phyloP scores from a whole-genome alignment of 2,797 vertebrate genomes.

The Staurois parvus region DNA sequence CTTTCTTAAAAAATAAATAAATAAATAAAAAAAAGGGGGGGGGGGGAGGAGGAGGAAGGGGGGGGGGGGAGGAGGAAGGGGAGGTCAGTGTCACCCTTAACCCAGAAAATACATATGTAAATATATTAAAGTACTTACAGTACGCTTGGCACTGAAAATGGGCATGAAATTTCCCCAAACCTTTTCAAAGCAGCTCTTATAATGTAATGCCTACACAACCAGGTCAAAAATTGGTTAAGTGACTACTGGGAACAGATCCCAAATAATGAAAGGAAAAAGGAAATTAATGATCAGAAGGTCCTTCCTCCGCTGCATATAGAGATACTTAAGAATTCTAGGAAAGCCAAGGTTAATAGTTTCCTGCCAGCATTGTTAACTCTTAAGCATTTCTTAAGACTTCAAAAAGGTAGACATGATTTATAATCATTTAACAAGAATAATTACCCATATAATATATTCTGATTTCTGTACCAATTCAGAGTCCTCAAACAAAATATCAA shows the following conservation, averaged over 20 bases:
- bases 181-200: constrained; percentile 14
- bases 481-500: background rate
- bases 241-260: constrained; percentile 44
- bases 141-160: background rate
- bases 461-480: background rate
- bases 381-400: constrained; percentile 55
- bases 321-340: constrained; percentile 62
- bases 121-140: background rate
- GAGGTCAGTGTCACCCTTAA: no score
- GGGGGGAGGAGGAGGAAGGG: no score
- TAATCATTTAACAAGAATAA: constrained; percentile 40
- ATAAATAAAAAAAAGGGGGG: no score
- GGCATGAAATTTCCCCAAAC: background rate
- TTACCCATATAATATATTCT: constrained; percentile 13
- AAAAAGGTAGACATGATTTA: constrained; percentile 51
- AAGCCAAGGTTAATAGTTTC: constrained; percentile 60
- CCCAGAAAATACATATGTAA: background rate
- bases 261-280: constrained; percentile 60
- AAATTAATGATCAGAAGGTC: constrained; percentile 58
- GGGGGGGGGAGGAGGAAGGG: no score
- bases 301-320: constrained; percentile 55
- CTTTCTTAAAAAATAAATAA: no score
- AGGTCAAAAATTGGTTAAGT: constrained; percentile 32
- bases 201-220: constrained; percentile 4
- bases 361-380: constrained; percentile 59